These are phyloP conservation scores for Drosophila busckii DNA, from an alignment of 1,140 invertebrate genomes.

Conservation along the genomic window DNA sequence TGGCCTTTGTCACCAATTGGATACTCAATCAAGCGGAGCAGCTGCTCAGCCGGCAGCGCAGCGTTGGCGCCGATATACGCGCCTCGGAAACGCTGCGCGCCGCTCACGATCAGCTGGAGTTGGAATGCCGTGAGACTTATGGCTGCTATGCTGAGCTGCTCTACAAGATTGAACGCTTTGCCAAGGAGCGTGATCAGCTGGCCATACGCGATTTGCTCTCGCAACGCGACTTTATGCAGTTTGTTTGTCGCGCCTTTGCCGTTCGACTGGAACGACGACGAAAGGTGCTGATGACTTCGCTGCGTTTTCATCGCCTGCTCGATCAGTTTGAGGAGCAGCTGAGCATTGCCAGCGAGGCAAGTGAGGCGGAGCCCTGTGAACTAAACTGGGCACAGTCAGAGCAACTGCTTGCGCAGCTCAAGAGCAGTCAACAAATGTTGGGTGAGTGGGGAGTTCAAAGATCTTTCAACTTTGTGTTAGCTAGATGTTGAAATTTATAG, in stretches of 20 bases:
- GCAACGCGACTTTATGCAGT: slow-evolving; percentile 89
- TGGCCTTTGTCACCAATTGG: slow-evolving; percentile 87
- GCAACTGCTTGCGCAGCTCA: slow-evolving; percentile 81
- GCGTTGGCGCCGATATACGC: slow-evolving; percentile 85
- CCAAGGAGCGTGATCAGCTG: slow-evolving; percentile 78
- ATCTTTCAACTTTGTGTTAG: not conserved
- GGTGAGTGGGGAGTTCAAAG: slow-evolving; percentile 68
- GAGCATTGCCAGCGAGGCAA: slow-evolving; percentile 79
- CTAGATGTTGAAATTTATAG: not conserved
- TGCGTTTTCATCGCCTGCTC: slow-evolving; percentile 87
- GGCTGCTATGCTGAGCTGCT: slow-evolving; percentile 87
- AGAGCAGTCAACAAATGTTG: slow-evolving; percentile 81
- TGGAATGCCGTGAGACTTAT: slow-evolving; percentile 88
- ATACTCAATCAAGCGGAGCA: slow-evolving; percentile 87
- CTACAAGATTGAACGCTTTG: slow-evolving; percentile 83
- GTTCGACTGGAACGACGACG: slow-evolving; percentile 86
- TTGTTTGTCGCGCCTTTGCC: slow-evolving; percentile 88
- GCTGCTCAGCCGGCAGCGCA: slow-evolving; percentile 84
- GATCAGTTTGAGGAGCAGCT: slow-evolving; percentile 85
- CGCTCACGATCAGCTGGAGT: slow-evolving; percentile 87
- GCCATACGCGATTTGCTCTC: slow-evolving; percentile 81
- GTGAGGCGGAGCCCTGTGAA: slow-evolving; percentile 65
- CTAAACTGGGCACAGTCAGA: slow-evolving; percentile 81
- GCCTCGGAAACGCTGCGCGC: slow-evolving; percentile 85
- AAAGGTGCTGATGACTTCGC: slow-evolving; percentile 87